These are phyloP conservation scores for Litocranius walleri DNA, from an alignment of 2,113 vertebrate species.

Conservation along the genomic window DNA sequence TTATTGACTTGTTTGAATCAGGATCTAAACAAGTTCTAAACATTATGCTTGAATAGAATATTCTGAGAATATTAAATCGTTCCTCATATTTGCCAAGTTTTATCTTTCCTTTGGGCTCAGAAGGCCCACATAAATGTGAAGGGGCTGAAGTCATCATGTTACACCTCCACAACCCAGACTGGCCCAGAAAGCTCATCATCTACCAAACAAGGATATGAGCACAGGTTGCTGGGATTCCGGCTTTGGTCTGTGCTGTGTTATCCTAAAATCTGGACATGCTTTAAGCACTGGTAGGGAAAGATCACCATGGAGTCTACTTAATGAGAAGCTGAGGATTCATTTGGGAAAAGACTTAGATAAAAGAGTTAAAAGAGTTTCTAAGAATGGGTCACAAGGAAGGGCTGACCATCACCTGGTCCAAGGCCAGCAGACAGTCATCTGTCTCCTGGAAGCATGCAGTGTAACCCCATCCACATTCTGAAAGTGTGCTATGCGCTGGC, in stretches of 20 bases:
- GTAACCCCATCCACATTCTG: neutral
- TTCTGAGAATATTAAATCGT: neutral
- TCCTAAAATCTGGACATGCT: neutral
- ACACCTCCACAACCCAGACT: neutral
- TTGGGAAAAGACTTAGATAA: neutral
- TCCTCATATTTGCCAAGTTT: neutral
- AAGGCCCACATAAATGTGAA: neutral
- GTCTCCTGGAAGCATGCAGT: neutral
- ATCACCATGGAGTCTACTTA: neutral
- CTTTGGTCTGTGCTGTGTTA: neutral
- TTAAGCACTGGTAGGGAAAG: neutral
- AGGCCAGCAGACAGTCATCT: neutral
- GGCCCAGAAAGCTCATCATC: neutral
- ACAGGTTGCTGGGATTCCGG: neutral
- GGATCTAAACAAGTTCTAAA: neutral
- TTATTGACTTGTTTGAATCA: neutral
- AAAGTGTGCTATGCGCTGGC: neutral
- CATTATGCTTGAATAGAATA: neutral
- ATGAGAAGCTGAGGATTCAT: neutral
- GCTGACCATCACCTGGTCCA: neutral
- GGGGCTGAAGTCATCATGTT: neutral
- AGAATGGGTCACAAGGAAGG: neutral
- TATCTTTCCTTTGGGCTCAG: neutral
- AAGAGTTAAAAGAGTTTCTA: constrained; percentile 13
- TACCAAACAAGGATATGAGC: neutral